Evolutionary conservation across 2,113 vertebrate species (phyloP).

Genomic region (human (Homo sapiens)): GRCh38 chr12:49405001-49405500

Average conservation of each 20-base stretch:
- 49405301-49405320: slow-evolving; percentile 1
- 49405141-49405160: not conserved
- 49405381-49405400: not conserved
- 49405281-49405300: not conserved
- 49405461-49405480: not conserved
- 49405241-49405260: not conserved
- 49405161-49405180: not conserved
- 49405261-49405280: not conserved
- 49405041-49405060: not conserved
- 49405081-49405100: not conserved
- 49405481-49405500: not conserved
- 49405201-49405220: not conserved
- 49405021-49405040: not conserved
- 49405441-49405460: not conserved
- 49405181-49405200: not conserved
- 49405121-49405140: not conserved
- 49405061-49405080: not conserved
- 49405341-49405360: not conserved
- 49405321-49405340: not conserved
- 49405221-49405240: not conserved
- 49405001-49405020: not conserved
- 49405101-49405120: not conserved
- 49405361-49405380: not conserved
- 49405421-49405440: not conserved
- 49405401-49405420: not conserved